A percentile compares a stretch with the other conserved stretches of the same genome.
These are phyloP conservation scores for Maccullochella peelii DNA, from an alignment of 2,113 vertebrate genomes.

Conservation along the genomic window DNA sequence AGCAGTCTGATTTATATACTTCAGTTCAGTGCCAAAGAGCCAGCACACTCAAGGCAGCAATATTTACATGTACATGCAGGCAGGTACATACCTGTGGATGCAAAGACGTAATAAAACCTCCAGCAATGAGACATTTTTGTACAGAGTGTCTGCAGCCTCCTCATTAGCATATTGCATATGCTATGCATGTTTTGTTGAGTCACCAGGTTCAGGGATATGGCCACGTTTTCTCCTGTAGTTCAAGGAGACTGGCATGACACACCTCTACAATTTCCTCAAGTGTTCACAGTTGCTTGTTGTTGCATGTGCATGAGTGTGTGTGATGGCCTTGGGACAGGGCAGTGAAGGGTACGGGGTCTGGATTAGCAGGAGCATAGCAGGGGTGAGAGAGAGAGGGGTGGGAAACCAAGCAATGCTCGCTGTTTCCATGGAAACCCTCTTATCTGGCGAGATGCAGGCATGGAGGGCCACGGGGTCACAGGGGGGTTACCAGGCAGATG, in stretches of 20 bases:
- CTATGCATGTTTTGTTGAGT: slow-evolving; percentile 16
- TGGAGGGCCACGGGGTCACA: slow-evolving; percentile 75
- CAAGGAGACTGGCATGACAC: slow-evolving; percentile 55
- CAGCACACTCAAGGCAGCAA: not conserved
- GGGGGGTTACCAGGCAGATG: slow-evolving; percentile 88
- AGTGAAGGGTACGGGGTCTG: slow-evolving; percentile 58
- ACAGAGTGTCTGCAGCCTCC: slow-evolving; percentile 24
- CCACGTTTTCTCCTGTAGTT: slow-evolving; percentile 23
- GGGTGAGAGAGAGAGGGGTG: slow-evolving; percentile 47
- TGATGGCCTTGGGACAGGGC: slow-evolving; percentile 38
- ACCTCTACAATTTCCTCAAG: slow-evolving; percentile 13
- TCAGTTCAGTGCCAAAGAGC: slow-evolving; percentile 48
- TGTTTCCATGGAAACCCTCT: slow-evolving; percentile 77
- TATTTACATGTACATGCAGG: slow-evolving; percentile 26
- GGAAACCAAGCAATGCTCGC: slow-evolving; percentile 50
- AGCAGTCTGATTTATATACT: slow-evolving; percentile 71
- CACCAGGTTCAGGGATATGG: slow-evolving; percentile 54
- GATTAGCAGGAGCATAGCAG: slow-evolving; percentile 69
- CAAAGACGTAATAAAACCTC: slow-evolving; percentile 17
- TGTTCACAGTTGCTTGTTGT: slow-evolving; percentile 25
- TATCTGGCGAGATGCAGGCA: slow-evolving; percentile 77
- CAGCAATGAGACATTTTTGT: not conserved
- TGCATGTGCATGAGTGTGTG: slow-evolving; percentile 25
- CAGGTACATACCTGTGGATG: slow-evolving; percentile 19
- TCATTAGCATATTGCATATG: slow-evolving; percentile 54